Conservation (phyloP, 2,797 vertebrate genomes). For the Bryconaethiops microstoma region DNA sequence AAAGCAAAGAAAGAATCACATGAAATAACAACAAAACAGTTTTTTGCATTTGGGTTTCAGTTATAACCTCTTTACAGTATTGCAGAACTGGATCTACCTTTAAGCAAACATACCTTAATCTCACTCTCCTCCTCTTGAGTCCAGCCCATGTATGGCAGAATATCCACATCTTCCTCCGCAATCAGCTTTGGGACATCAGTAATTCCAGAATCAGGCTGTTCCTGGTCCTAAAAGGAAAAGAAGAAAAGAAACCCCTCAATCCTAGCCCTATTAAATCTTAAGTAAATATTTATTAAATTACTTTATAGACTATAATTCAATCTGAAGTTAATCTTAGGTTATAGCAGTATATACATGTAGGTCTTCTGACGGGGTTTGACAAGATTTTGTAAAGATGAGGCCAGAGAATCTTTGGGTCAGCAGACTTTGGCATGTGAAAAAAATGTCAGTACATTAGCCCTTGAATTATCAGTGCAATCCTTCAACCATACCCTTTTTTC, state of each 20-base stretch:
- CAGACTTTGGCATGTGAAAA: background rate
- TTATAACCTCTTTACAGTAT: background rate
- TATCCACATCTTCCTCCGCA: conserved; percentile 82
- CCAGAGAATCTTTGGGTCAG: no score
- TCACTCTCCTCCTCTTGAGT: background rate
- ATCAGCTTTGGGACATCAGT: conserved; percentile 79
- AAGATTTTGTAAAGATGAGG: no score
- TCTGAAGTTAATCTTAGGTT: no score
- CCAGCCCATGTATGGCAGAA: conserved; percentile 84
- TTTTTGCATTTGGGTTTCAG: no score
- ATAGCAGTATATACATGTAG: no score
- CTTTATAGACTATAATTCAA: no score
- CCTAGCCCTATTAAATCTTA: no score
- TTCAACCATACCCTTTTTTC: conserved; percentile 84
- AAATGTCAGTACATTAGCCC: background rate
- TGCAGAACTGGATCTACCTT: background rate
- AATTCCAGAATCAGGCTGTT: conserved; percentile 60
- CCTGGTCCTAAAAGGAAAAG: conserved; percentile 67
- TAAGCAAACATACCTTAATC: no score
- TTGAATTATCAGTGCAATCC: background rate
- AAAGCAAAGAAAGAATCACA: background rate
- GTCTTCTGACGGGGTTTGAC: no score
- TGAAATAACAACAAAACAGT: no score
- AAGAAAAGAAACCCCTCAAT: background rate
- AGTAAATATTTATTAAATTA: no score